These are phyloP conservation scores for Barbus barbus DNA, from an alignment of 2,113 vertebrate genomes.

Conservation along the genomic window DNA sequence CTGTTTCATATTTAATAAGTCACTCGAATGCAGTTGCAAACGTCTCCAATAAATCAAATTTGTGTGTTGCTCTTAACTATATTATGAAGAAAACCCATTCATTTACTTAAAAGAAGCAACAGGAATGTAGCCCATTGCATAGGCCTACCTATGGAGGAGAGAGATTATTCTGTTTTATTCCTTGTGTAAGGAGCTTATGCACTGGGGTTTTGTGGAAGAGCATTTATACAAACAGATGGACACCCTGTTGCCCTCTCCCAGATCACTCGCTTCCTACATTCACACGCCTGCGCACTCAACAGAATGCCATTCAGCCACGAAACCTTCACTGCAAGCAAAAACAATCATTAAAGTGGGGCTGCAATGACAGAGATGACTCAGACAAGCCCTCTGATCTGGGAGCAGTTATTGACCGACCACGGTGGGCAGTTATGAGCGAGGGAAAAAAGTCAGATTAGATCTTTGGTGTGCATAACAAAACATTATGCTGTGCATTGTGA, in stretches of 20 bases:
- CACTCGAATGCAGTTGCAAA: not conserved
- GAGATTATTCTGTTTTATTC: constrained; percentile 73
- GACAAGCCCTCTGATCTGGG: constrained; percentile 7
- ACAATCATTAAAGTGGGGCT: constrained; percentile 46
- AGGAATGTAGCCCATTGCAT: not conserved
- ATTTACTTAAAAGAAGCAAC: not conserved
- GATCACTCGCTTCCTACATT: constrained; percentile 52
- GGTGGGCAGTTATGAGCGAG: not conserved
- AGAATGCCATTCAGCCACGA: constrained; percentile 45
- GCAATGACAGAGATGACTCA: constrained; percentile 16
- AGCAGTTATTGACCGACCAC: constrained; percentile 20
- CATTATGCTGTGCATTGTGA: not conserved
- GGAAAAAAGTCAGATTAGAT: not conserved
- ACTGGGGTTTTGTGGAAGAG: constrained; percentile 64
- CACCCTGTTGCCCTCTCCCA: constrained; percentile 58
- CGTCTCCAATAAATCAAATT: not conserved
- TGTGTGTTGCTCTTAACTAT: not conserved
- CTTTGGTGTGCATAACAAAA: not conserved
- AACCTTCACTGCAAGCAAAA: constrained; percentile 58
- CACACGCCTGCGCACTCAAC: constrained; percentile 58
- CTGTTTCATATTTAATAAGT: not conserved
- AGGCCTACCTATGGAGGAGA: constrained; percentile 41
- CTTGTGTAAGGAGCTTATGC: constrained; percentile 73
- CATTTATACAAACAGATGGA: constrained; percentile 69
- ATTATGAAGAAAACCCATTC: not conserved